phyloP scores from a whole-genome alignment of 2,888 invertebrate species.

The Bombylius major region DNA sequence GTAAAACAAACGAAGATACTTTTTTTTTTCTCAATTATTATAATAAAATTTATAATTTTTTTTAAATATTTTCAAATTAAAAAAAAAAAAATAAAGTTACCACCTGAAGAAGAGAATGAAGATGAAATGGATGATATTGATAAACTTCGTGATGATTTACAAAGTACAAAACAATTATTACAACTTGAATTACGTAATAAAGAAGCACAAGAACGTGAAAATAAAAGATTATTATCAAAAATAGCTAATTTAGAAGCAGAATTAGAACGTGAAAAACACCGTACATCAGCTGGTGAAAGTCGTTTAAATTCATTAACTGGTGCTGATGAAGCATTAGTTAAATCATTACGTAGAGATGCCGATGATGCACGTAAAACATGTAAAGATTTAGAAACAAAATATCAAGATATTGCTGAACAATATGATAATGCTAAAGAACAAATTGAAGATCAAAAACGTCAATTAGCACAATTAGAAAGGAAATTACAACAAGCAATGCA shows the following conservation, averaged over 20 bases:
- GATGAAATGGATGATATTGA: constrained; percentile 89
- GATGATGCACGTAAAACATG: constrained; percentile 64
- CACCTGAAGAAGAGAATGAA: constrained; percentile 51
- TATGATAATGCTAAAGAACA: constrained; percentile 62
- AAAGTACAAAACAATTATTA: constrained; percentile 82
- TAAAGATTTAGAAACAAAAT: constrained; percentile 70
- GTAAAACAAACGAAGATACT: constrained; percentile 22
- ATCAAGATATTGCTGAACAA: constrained; percentile 60
- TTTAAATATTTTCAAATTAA: not conserved
- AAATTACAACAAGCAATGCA: constrained; percentile 55
- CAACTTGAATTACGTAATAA: constrained; percentile 77
- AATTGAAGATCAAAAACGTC: constrained; percentile 66
- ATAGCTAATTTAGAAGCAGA: constrained; percentile 73
- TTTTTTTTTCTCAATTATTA: not conserved
- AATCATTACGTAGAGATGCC: constrained; percentile 58
- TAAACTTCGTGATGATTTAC: constrained; percentile 77
- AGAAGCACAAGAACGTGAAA: constrained; percentile 73
- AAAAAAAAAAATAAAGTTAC: not conserved
- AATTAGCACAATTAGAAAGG: constrained; percentile 63
- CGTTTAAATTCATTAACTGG: constrained; percentile 27
- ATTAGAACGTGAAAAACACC: constrained; percentile 52
- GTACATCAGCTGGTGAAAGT: constrained; percentile 38
- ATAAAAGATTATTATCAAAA: constrained; percentile 65
- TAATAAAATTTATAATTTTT: not conserved
- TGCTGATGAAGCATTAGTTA: constrained; percentile 52